Percentiles rank a stretch among this genome's conserved stretches.
Evolutionary conservation across 2,888 invertebrate species (phyloP).

Genomic region (Crematogaster levior): DNA sequence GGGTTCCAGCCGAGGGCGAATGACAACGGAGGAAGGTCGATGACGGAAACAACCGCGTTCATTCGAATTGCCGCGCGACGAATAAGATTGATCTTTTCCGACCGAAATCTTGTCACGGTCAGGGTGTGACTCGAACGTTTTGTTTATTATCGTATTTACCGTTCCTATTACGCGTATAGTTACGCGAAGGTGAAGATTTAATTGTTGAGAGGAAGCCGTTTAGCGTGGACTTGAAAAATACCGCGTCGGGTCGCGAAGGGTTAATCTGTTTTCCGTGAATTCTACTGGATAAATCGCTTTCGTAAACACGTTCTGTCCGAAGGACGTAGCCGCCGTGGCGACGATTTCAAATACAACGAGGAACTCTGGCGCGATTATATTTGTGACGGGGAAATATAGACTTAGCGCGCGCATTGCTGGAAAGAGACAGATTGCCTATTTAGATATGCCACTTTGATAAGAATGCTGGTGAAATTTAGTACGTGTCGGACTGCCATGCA

Average conservation of each 20-base stretch:
- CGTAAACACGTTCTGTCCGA: conserved; percentile 9
- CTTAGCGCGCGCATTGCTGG: conserved; percentile 19
- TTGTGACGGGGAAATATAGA: conserved; percentile 22
- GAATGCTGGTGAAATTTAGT: conserved; percentile 38
- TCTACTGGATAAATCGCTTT: conserved; percentile 4
- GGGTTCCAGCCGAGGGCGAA: conserved; percentile 17
- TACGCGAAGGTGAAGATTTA: neutral
- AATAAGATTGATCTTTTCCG: neutral
- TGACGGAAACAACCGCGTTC: conserved; percentile 7
- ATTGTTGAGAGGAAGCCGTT: neutral
- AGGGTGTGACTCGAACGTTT: neutral
- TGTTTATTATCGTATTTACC: neutral
- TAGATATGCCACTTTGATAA: conserved; percentile 38
- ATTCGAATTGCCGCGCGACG: neutral
- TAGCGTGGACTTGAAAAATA: neutral
- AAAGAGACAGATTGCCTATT: conserved; percentile 38
- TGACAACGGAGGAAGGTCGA: conserved; percentile 26
- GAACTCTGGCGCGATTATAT: conserved; percentile 16
- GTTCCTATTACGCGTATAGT: neutral
- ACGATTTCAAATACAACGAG: conserved; percentile 18
- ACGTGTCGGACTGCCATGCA: conserved; percentile 17
- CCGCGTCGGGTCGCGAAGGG: neutral
- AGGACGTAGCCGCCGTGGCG: neutral
- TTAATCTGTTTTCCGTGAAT: conserved; percentile 13
- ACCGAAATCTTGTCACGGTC: neutral